These are phyloP conservation scores for Micromesistius poutassou DNA, from an alignment of 2,797 vertebrate genomes.

Conservation along the genomic window DNA sequence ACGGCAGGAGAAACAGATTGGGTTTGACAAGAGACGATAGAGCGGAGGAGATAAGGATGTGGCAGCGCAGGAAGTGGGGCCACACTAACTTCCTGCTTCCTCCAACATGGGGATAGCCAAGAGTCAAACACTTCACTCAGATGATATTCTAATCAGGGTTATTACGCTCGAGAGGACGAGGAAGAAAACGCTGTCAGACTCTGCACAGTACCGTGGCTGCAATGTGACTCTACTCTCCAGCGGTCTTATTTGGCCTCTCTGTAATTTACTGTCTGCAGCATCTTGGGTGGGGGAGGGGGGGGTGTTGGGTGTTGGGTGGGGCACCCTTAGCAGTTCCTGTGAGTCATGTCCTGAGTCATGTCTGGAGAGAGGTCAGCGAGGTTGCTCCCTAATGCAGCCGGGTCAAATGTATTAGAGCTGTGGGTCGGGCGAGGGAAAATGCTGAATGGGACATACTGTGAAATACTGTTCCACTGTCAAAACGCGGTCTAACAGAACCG, in stretches of 20 bases:
- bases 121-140: conserved; percentile 43
- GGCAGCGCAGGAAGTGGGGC: background rate
- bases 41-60: conserved; percentile 31
- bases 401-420: conserved; percentile 29
- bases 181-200: background rate
- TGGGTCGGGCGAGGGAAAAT: background rate
- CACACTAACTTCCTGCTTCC: conserved; percentile 1
- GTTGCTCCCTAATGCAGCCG: conserved; percentile 21
- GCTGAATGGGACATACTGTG: background rate
- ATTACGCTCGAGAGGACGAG: conserved; percentile 5
- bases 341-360: conserved; percentile 49
- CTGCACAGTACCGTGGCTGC: background rate
- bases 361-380: conserved; percentile 26
- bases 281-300: conserved; percentile 19
- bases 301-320: conserved; percentile 33
- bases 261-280: conserved; percentile 32
- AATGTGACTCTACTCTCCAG: conserved; percentile 16
- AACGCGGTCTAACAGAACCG: background rate
- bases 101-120: conserved; percentile 33
- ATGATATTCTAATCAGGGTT: conserved; percentile 20
- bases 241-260: conserved; percentile 27
- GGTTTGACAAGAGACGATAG: conserved; percentile 27
- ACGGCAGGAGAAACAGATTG: conserved; percentile 25
- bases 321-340: conserved; percentile 33
- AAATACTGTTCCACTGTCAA: conserved; percentile 1